Evolutionary conservation across 1,140 invertebrate genomes (phyloP).

Genomic region (Microplitis mediator): DNA sequence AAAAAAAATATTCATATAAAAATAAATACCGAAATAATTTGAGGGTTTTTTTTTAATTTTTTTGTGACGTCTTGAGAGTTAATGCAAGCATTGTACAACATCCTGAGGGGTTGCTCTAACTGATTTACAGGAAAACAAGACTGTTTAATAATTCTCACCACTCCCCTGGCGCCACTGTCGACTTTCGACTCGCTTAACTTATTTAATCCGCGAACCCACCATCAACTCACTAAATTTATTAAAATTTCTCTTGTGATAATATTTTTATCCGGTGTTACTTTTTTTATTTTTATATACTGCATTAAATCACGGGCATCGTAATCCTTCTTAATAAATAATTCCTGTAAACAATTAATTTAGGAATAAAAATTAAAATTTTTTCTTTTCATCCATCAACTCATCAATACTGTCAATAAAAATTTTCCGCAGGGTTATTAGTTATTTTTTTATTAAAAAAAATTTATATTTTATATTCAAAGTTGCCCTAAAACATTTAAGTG

Average conservation of each 20-base stretch:
- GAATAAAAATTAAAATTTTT: no score
- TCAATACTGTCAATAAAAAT: no score
- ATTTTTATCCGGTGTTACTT: conserved; percentile 2
- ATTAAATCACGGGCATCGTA: no score
- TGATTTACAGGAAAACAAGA: conserved; percentile 63
- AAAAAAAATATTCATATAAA: no score
- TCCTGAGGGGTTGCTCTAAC: conserved; percentile 56
- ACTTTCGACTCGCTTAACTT: conserved; percentile 45
- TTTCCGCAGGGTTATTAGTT: no score
- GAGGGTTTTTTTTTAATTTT: not conserved
- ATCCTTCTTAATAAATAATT: no score
- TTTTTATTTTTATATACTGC: no score
- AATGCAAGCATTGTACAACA: conserved; percentile 40
- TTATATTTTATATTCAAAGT: not conserved
- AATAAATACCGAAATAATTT: no score
- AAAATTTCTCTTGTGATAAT: conserved; percentile 40
- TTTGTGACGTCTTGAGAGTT: conserved; percentile 43
- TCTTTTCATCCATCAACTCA: no score
- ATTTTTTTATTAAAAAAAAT: no score
- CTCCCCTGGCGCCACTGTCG: conserved; percentile 55
- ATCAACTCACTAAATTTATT: conserved; percentile 39
- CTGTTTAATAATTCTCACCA: conserved; percentile 61
- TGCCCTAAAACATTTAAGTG: conserved; percentile 19
- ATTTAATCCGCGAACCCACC: conserved; percentile 44
- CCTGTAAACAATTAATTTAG: no score